phyloP scores from a whole-genome alignment of 2,888 invertebrate genomes.

The Conops quadrifasciatus region DNA sequence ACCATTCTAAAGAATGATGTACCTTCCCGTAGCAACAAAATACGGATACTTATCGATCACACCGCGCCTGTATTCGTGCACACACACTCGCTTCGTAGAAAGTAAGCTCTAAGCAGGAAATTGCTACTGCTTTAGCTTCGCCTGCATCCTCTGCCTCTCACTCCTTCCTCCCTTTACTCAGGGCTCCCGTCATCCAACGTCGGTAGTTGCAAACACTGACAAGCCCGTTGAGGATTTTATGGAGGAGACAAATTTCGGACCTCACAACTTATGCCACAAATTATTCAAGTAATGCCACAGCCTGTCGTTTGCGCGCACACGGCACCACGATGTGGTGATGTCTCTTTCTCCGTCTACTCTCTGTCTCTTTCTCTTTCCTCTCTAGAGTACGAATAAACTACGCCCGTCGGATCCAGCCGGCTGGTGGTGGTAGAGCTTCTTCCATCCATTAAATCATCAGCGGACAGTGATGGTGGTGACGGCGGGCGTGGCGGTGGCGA shows the following conservation, averaged over 20 bases:
- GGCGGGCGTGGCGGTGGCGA: constrained; percentile 7
- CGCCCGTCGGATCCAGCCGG: background rate
- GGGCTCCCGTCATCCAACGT: background rate
- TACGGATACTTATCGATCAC: too few species aligned
- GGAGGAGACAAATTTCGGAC: constrained; percentile 41
- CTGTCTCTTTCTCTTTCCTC: constrained; percentile 1
- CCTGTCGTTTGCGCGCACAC: background rate
- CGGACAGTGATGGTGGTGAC: background rate
- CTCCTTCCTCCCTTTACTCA: background rate
- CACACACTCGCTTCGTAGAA: too few species aligned
- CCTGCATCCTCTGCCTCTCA: background rate
- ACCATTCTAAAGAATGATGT: too few species aligned
- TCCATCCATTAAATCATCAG: background rate
- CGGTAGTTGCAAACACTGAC: constrained; percentile 12
- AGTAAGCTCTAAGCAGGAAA: too few species aligned
- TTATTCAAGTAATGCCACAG: constrained; percentile 37
- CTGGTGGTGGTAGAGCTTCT: background rate
- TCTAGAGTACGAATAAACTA: too few species aligned
- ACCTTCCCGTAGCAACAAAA: too few species aligned
- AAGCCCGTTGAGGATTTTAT: constrained; percentile 37
- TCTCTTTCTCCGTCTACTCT: background rate
- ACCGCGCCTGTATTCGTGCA: too few species aligned
- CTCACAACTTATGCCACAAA: constrained; percentile 39
- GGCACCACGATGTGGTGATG: background rate
- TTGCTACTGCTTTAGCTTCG: too few species aligned